Evolutionary conservation across 2,888 invertebrate species (phyloP).

Genomic region (Yponomeuta evonymella): DNA sequence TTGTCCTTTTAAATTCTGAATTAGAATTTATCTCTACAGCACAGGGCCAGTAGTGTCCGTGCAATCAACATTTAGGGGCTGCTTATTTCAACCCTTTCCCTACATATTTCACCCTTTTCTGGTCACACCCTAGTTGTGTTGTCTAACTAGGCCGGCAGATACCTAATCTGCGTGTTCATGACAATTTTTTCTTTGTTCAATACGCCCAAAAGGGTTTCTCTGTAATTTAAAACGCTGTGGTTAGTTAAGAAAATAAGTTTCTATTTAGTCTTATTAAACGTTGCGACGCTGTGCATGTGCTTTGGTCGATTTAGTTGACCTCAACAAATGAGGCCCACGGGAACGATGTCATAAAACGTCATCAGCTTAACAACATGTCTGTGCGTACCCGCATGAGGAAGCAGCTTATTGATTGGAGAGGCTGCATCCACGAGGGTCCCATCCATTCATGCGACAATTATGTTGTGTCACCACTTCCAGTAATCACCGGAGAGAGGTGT

Average conservation of each 20-base stretch:
- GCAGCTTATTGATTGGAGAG: conserved; percentile 60
- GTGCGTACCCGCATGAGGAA: conserved; percentile 69
- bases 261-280: conserved; percentile 59
- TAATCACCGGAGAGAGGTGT: neutral
- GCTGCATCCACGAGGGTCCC: conserved; percentile 44
- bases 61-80: conserved; percentile 41
- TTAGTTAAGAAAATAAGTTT: conserved; percentile 43
- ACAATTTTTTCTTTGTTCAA: conserved; percentile 4
- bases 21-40: conserved; percentile 8
- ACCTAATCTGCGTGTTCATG: conserved; percentile 34
- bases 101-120: conserved; percentile 62
- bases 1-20: conserved; percentile 1
- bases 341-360: conserved; percentile 64
- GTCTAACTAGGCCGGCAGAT: conserved; percentile 25
- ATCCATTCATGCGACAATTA: conserved; percentile 36
- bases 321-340: conserved; percentile 58
- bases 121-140: conserved; percentile 54
- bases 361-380: conserved; percentile 53
- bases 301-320: conserved; percentile 68
- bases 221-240: conserved; percentile 23
- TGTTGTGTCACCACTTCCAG: conserved; percentile 31
- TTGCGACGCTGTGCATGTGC: conserved; percentile 41
- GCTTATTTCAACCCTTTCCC: conserved; percentile 33
- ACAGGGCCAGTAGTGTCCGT: conserved; percentile 25
- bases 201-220: conserved; percentile 22